phyloP scores from a whole-genome alignment of 2,113 vertebrate genomes.

The Bos taurus region ARS-UCD2.0 NC_037332.1:53914501-53915000 shows the following conservation, averaged over 20 bases:
- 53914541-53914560: background rate
- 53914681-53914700: background rate
- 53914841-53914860: background rate
- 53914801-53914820: background rate
- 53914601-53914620: background rate
- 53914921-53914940: background rate
- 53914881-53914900: background rate
- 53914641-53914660: background rate
- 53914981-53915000: background rate
- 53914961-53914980: background rate
- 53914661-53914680: background rate
- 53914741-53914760: background rate
- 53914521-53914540: background rate
- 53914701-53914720: background rate
- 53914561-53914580: background rate
- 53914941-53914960: background rate
- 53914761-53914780: background rate
- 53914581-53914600: background rate
- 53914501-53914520: background rate
- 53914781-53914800: background rate
- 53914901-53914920: background rate
- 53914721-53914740: background rate
- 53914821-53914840: background rate
- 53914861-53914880: background rate
- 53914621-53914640: background rate